Base-by-base conservation (phyloP, 2,113 vertebrate species). In the Nothobranchius furzeri region DNA sequence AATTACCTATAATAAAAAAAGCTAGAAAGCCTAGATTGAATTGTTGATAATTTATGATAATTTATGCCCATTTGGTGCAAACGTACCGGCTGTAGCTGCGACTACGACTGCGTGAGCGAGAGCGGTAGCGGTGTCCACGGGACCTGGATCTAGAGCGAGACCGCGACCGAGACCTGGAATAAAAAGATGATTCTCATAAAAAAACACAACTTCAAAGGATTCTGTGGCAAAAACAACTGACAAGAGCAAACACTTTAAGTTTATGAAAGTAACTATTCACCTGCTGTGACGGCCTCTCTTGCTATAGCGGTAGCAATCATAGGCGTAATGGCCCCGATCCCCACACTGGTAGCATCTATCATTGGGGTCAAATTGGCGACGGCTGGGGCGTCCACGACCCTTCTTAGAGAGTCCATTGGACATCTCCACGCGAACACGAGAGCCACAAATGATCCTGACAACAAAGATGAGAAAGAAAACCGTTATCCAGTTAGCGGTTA, bases 311-410 rank as follows among this genome's bases (percentile, higher is more conserved):
- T 94, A 94, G 88, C 93, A 94, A 85, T 94, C 93, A 0, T 94
- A 94, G 20, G 93, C 93, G 1, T 94, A 94, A 73, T 94, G 93
- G 55, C 93, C 93, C 1, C 89, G 75, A 60, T 94, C 93, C 1
- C 93, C 93, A 57, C 93, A 94, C 81, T 94, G 93, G 75, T 94
- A 94, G 60, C 93, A 94, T 0, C 93, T 88, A 20, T 94, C 93
- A 2, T 91, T 91, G 24, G 93, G 93, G 74, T 94, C 93, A 47
- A 94, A 94, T 68, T 92, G 92, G n/a, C 93, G 90, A 1, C 93
- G 88, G 37, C 92, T 93, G 7, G 93, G 93, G 4, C 93, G 92
- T 2, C 93, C 93, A 0, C 93, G 91, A 7, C 92, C 91, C 67
- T 94, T 94, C 74, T 93, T 87, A 54, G 92, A 93, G 66, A 94